Evolutionary conservation across 2,113 vertebrate genomes (phyloP).

Genomic region (Scartelaos histophorus): DNA sequence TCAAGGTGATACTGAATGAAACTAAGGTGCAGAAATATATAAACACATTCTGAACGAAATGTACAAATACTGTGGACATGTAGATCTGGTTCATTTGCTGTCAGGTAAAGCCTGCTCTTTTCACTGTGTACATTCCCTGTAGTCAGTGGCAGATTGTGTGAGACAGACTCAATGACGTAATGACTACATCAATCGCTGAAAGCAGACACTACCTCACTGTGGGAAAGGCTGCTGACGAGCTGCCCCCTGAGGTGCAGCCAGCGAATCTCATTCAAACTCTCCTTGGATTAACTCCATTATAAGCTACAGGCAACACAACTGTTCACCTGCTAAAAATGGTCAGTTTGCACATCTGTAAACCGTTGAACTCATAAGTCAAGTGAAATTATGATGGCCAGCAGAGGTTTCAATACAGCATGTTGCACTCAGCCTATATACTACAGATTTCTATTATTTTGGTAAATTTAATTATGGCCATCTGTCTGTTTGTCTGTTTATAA

Average conservation of each 20-base stretch:
- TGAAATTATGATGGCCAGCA: not conserved
- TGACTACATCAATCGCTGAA: constrained; percentile 58
- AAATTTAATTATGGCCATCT: too few relatives aligned
- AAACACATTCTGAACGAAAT: not conserved
- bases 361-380: not conserved
- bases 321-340: not conserved
- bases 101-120: not conserved
- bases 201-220: constrained; percentile 74
- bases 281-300: constrained; percentile 17
- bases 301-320: not conserved
- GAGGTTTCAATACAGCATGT: too few relatives aligned
- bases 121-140: constrained; percentile 46
- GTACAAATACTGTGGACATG: constrained; percentile 9
- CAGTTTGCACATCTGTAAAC: not conserved
- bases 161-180: constrained; percentile 63
- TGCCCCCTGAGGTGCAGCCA: constrained; percentile 37
- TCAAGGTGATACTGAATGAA: not conserved
- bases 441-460: too few relatives aligned
- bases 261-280: constrained; percentile 44
- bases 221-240: constrained; percentile 41
- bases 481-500: too few relatives aligned
- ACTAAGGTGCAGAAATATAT: not conserved
- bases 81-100: not conserved
- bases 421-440: too few relatives aligned
- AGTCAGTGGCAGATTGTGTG: constrained; percentile 30